These are phyloP conservation scores for Elysia chlorotica DNA, from an alignment of 1,140 invertebrate species.

Conservation along the genomic window DNA sequence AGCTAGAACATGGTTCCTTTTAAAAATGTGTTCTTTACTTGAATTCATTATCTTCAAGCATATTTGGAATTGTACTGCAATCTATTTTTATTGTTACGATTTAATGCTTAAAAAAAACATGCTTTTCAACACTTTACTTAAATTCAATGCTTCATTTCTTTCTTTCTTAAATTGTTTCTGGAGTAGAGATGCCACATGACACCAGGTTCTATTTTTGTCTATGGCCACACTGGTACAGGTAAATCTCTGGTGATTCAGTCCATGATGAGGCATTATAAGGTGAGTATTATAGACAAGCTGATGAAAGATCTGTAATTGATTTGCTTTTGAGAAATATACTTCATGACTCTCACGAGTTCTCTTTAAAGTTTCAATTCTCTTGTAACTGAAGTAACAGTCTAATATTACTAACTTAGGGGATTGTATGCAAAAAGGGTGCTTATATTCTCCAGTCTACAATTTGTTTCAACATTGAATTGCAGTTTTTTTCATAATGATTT, in stretches of 20 bases:
- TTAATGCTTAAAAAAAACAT: neutral
- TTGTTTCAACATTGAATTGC: no score
- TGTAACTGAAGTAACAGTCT: neutral
- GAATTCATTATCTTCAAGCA: neutral
- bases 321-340: neutral
- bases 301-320: neutral
- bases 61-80: no score
- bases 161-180: constrained; percentile 8
- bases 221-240: constrained; percentile 80
- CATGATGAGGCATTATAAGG: constrained; percentile 45
- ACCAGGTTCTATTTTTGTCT: constrained; percentile 70
- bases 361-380: no score
- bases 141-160: neutral
- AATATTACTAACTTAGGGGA: neutral
- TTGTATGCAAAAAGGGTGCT: no score
- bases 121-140: neutral
- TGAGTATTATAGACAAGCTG: neutral
- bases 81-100: neutral
- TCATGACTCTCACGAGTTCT: no score
- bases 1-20: no score
- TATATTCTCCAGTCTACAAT: neutral
- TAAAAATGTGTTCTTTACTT: neutral
- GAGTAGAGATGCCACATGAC: constrained; percentile 39
- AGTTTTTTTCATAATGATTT: neutral
- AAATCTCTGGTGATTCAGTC: constrained; percentile 74